Evolutionary conservation across 2,888 invertebrate species (phyloP).

Genomic region (Craniophora ligustri): DNA sequence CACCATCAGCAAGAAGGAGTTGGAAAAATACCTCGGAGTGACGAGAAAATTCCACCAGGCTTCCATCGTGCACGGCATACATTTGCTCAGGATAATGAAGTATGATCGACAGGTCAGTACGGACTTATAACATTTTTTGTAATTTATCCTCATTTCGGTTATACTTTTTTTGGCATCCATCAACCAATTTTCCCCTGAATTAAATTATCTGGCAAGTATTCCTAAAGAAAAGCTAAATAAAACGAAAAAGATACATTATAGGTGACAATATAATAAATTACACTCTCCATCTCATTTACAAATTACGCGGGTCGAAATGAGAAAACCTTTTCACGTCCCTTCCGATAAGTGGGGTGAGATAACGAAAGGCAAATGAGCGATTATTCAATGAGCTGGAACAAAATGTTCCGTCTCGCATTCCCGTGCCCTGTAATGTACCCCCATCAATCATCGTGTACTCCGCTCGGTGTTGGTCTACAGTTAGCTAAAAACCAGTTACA

Average conservation of each 20-base stretch:
- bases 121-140: too few relatives aligned
- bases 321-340: slow-evolving; percentile 61
- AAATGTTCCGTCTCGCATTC: slow-evolving; percentile 66
- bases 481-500: slow-evolving; percentile 68
- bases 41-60: slow-evolving; percentile 98
- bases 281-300: slow-evolving; percentile 45
- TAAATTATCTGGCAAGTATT: background rate
- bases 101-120: slow-evolving; percentile 94
- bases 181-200: too few relatives aligned
- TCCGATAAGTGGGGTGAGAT: slow-evolving; percentile 66
- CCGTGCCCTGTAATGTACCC: slow-evolving; percentile 63
- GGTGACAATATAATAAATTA: slow-evolving; percentile 47
- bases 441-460: slow-evolving; percentile 75
- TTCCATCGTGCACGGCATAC: slow-evolving; percentile 97
- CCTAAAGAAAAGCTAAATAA: slow-evolving; percentile 8
- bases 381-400: slow-evolving; percentile 70
- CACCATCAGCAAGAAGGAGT: slow-evolving; percentile 96
- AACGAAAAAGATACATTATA: slow-evolving; percentile 11
- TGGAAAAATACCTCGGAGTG: slow-evolving; percentile 97
- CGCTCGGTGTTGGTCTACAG: slow-evolving; percentile 55
- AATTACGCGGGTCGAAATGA: slow-evolving; percentile 53
- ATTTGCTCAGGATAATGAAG: slow-evolving; percentile 96
- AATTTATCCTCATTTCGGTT: too few relatives aligned
- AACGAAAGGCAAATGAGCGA: slow-evolving; percentile 73
- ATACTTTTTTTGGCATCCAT: too few relatives aligned